A percentile compares a stretch with the other conserved stretches of the same genome.
Evolutionary conservation across 2,888 invertebrate genomes (phyloP).

Genomic region (Metopia argyrocephala): DNA sequence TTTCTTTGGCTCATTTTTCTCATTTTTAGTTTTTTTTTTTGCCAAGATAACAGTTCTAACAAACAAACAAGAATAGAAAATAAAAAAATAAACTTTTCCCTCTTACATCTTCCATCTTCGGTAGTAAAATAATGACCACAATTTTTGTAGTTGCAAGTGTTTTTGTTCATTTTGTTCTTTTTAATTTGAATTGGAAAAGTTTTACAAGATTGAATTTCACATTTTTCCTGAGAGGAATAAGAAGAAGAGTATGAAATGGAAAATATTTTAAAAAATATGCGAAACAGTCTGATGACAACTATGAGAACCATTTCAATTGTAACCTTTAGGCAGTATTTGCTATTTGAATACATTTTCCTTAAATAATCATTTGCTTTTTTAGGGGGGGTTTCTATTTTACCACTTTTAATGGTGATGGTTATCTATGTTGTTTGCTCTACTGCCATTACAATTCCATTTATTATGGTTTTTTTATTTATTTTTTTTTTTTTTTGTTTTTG

Average conservation of each 20-base stretch:
- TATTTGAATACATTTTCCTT: slow-evolving; percentile 27
- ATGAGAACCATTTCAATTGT: neutral
- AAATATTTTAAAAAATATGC: slow-evolving; percentile 7
- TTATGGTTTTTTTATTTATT: neutral
- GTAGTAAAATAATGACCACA: slow-evolving; percentile 45
- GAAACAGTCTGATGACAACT: neutral
- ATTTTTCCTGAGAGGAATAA: neutral
- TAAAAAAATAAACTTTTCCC: neutral
- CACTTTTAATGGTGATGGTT: neutral
- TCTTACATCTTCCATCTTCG: neutral
- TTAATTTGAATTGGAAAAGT: slow-evolving; percentile 59
- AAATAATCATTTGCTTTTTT: slow-evolving; percentile 19
- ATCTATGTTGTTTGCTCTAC: neutral
- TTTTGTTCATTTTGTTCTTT: slow-evolving; percentile 3
- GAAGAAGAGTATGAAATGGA: neutral
- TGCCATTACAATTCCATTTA: neutral
- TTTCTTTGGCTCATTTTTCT: slow-evolving; percentile 12
- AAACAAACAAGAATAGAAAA: too few species aligned
- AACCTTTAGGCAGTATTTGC: slow-evolving; percentile 16
- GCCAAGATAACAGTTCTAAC: too few species aligned
- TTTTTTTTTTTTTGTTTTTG: neutral
- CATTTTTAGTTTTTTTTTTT: slow-evolving; percentile 3
- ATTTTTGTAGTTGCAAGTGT: neutral
- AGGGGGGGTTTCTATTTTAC: neutral
- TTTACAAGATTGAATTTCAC: slow-evolving; percentile 12